These are phyloP conservation scores for Sinocyclocheilus rhinocerous DNA, from an alignment of 2,113 vertebrate species.

Conservation along the genomic window DNA sequence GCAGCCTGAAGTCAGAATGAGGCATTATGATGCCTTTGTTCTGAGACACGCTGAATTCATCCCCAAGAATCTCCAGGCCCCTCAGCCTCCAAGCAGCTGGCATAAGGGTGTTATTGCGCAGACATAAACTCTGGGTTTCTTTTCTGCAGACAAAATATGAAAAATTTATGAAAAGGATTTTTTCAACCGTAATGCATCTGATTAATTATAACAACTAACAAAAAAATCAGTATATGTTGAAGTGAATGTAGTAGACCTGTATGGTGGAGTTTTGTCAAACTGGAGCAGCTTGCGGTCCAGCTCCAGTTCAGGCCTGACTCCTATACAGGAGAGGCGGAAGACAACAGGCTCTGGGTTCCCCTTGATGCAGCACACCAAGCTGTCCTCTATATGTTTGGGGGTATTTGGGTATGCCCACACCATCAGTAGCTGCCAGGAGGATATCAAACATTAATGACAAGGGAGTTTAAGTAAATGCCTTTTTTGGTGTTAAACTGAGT, in stretches of 20 bases:
- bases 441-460: neutral
- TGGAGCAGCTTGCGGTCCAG: conserved; percentile 79
- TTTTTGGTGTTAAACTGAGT: conserved; percentile 1
- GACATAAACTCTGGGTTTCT: conserved; percentile 70
- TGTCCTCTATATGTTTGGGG: conserved; percentile 81
- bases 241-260: conserved; percentile 76
- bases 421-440: conserved; percentile 74
- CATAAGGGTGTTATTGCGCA: conserved; percentile 78
- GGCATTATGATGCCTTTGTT: conserved; percentile 74
- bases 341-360: conserved; percentile 81
- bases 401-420: conserved; percentile 90
- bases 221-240: neutral
- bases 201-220: neutral
- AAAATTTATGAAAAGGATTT: neutral
- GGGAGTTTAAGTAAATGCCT: neutral
- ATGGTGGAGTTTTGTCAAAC: conserved; percentile 82
- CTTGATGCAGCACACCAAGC: conserved; percentile 81
- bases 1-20: conserved; percentile 68
- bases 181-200: neutral
- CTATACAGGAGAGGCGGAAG: conserved; percentile 83
- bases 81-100: conserved; percentile 82
- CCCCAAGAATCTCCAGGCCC: conserved; percentile 81
- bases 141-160: conserved; percentile 65
- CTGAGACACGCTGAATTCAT: conserved; percentile 78
- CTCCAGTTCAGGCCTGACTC: conserved; percentile 83